Evolutionary conservation across 2,113 vertebrate species (phyloP).

Genomic region (Oreotragus oreotragus): DNA sequence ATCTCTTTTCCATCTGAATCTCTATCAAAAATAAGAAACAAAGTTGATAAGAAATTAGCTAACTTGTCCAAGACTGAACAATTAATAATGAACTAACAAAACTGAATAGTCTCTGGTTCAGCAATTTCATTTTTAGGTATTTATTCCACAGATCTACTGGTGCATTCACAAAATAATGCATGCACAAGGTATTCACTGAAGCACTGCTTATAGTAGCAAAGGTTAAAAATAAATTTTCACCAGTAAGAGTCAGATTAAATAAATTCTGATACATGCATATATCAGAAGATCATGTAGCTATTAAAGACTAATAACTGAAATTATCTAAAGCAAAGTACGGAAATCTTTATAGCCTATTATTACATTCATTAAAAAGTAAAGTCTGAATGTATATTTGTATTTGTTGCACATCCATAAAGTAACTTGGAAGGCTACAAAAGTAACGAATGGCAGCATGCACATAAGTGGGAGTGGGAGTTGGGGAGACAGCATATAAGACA

Average conservation of each 20-base stretch:
- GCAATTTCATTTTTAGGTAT: not conserved
- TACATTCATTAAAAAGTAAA: not conserved
- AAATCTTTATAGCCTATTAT: not conserved
- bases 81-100: not conserved
- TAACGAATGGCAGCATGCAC: not conserved
- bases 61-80: not conserved
- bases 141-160: not conserved
- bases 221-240: not conserved
- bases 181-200: not conserved
- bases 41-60: not conserved
- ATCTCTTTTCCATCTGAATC: not conserved
- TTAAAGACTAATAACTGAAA: not conserved
- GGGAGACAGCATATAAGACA: rapidly evolving
- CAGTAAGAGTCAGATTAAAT: not conserved
- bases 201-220: not conserved
- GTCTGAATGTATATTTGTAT: not conserved
- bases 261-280: not conserved
- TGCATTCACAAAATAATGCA: not conserved
- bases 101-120: not conserved
- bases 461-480: not conserved
- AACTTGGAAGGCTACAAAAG: not conserved
- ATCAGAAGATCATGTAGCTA: not conserved
- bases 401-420: not conserved
- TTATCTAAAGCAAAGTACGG: not conserved
- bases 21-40: not conserved